These are phyloP conservation scores for Melanotaenia nigrans DNA, from an alignment of 2,797 vertebrate genomes.

Conservation along the genomic window DNA sequence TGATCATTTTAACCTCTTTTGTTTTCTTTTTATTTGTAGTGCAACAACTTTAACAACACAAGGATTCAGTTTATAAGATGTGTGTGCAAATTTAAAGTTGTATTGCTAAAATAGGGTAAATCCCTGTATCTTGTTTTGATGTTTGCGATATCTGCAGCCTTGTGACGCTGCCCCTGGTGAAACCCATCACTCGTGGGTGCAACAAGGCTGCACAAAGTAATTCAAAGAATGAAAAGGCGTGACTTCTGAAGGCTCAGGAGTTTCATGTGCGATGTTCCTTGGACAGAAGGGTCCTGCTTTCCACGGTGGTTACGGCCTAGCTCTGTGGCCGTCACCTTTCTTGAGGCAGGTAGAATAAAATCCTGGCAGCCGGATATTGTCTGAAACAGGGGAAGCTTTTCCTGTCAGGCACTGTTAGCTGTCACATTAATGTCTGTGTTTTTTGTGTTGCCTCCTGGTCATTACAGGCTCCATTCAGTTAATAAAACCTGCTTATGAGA, in stretches of 20 bases:
- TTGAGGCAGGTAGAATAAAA: slow-evolving; percentile 78
- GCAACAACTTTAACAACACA: not conserved
- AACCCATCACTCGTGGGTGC: slow-evolving; percentile 62
- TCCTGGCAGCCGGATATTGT: slow-evolving; percentile 70
- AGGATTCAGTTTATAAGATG: not conserved
- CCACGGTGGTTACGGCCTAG: slow-evolving; percentile 73
- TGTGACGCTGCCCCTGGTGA: slow-evolving; percentile 61
- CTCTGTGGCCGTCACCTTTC: slow-evolving; percentile 69
- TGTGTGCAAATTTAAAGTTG: not conserved
- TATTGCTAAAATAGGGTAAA: too few species aligned
- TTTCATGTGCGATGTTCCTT: slow-evolving; percentile 83
- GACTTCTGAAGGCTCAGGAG: slow-evolving; percentile 72
- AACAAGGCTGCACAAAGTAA: slow-evolving; percentile 76
- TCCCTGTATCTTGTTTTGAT: not conserved
- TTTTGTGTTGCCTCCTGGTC: not conserved
- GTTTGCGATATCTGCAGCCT: slow-evolving; percentile 48
- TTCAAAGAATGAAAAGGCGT: slow-evolving; percentile 81
- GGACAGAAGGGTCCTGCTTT: slow-evolving; percentile 78
- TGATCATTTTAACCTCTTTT: not conserved
- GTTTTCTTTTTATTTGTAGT: not conserved
- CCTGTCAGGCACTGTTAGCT: slow-evolving; percentile 70
- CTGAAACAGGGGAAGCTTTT: slow-evolving; percentile 66
- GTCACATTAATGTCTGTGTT: slow-evolving; percentile 53
- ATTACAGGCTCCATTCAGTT: not conserved
- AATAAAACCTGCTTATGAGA: not conserved